Base-by-base conservation (phyloP, 1,140 invertebrate genomes). In the Lasioglossum baleicum region DNA sequence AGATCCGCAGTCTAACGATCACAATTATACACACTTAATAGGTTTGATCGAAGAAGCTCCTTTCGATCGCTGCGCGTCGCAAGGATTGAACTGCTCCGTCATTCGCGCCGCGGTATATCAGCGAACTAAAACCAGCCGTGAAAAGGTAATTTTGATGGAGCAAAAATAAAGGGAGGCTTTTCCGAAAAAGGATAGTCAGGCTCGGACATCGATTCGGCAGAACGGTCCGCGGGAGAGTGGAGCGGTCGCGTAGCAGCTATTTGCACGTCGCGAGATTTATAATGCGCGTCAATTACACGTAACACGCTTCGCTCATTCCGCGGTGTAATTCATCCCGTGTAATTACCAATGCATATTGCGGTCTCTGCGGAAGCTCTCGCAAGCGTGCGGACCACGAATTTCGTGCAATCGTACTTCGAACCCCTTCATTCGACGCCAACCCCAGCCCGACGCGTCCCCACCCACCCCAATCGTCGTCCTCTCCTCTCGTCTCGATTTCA, bases 271-370 rank as follows among this genome's bases (percentile, higher is more conserved):
- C 84, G 85, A 90, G 89, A 91, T 91, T 91, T 91, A 91, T 90
- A 90, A 91, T 90, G 87, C 85, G 89, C 89, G 85, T 87, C 90
- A 90, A 90, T 91, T 91, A 89, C 89, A 86, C 85, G 87, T 89
- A 89, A 90, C 89, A 90, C 84, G 89, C 85, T 87, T 89, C 88
- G 89, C 87, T 90, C 89, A 89, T 91, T 91, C 87, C 88, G 87
- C 88, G 88, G 86, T 88, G 87, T 90, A 88, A 91, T 90, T 91
- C 90, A 91, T 90, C 85, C 87, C 72, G 84, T 85, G 88, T 91
- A 91, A 91, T 91, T 90, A 88, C 89, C 88, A 88, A 91, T 90
- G 89, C 90, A 91, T 90, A 91, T 91, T 89, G 90, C 85, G 90
- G 88, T 90, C 83, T 86, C 84, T 89, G 89, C 82, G 88, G 89